Percentiles rank a stretch among this genome's conserved stretches.
Conservation (phyloP, 2,888 invertebrate species). For the Amphimallon solstitiale region DNA sequence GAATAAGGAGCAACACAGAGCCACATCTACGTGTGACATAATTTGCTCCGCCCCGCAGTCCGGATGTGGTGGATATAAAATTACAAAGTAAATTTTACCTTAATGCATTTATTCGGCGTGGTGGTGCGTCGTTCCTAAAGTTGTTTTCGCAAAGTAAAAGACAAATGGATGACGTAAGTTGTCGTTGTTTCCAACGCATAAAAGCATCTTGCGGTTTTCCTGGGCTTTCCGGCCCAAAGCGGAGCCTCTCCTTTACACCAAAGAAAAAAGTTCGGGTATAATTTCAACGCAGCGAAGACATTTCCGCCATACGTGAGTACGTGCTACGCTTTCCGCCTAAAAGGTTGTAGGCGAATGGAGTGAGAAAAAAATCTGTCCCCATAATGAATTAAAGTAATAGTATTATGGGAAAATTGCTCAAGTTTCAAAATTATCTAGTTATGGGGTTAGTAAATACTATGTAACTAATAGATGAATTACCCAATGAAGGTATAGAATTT, state of each 20-base stretch:
- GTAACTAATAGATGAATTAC: too few relatives aligned
- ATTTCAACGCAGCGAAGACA: not conserved
- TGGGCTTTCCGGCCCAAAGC: not conserved
- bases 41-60: too few relatives aligned
- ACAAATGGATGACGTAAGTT: not conserved
- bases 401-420: too few relatives aligned
- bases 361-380: too few relatives aligned
- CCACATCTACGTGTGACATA: too few relatives aligned
- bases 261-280: not conserved
- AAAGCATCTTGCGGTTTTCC: slow-evolving; percentile 8
- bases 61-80: not conserved
- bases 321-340: not conserved
- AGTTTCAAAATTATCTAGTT: too few relatives aligned
- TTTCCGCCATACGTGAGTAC: not conserved
- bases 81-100: slow-evolving; percentile 26
- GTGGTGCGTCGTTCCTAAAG: not conserved
- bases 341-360: too few relatives aligned
- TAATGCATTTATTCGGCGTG: slow-evolving; percentile 15
- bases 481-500: too few relatives aligned
- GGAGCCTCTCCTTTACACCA: not conserved
- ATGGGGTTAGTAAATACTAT: too few relatives aligned
- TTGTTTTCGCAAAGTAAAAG: not conserved
- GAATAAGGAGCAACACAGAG: too few relatives aligned
- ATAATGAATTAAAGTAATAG: too few relatives aligned
- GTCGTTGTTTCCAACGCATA: not conserved